Conservation (phyloP, 2,797 vertebrate species). For the Perodicticus potto region DNA sequence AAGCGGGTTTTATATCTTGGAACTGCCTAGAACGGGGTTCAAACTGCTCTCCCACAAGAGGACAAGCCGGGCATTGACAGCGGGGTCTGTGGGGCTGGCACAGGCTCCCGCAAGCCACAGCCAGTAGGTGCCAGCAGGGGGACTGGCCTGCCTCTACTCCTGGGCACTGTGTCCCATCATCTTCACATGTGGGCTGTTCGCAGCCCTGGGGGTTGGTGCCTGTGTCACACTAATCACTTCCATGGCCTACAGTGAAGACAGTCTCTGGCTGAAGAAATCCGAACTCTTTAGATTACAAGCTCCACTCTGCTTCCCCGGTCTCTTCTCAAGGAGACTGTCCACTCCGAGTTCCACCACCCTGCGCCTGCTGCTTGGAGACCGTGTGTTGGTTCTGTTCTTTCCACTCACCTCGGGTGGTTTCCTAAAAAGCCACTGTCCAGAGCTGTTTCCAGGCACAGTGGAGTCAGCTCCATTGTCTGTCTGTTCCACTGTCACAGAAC, state of each 20-base stretch:
- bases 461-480: not conserved
- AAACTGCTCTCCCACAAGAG: not conserved
- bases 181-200: not conserved
- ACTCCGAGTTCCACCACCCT: not conserved
- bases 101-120: not conserved
- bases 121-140: not conserved
- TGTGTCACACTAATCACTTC: accelerated
- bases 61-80: accelerated
- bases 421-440: conserved; percentile 6
- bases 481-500: conserved; percentile 63
- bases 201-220: not conserved
- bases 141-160: not conserved
- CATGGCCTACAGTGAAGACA: not conserved
- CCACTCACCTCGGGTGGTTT: not conserved
- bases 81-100: not conserved
- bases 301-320: too few species aligned
- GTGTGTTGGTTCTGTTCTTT: not conserved
- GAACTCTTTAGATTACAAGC: not conserved
- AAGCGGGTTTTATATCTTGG: not conserved
- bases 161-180: too few species aligned
- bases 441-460: not conserved
- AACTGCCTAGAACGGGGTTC: not conserved
- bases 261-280: not conserved
- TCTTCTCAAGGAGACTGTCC: not conserved
- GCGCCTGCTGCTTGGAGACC: not conserved